phyloP scores from a whole-genome alignment of 2,797 vertebrate genomes.

The Pangasius larnaudii region DNA sequence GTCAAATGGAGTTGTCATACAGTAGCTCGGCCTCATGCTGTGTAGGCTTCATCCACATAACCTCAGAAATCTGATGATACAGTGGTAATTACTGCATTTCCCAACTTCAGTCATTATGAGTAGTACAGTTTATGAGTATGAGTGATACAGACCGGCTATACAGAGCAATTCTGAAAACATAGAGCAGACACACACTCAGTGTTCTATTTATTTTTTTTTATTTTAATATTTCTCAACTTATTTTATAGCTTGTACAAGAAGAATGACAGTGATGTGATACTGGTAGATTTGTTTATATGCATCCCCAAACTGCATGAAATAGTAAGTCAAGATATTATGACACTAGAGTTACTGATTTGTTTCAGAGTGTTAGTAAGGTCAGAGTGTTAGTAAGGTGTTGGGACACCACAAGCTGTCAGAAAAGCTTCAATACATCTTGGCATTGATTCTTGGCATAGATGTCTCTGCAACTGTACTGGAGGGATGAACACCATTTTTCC shows the following conservation, averaged over 20 bases:
- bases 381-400: not conserved
- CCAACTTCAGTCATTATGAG: not conserved
- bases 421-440: not conserved
- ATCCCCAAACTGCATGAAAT: not conserved
- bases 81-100: not conserved
- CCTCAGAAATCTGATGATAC: not conserved
- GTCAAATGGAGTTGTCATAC: not conserved
- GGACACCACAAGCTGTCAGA: not conserved
- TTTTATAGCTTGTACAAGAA: not conserved
- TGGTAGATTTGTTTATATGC: not conserved
- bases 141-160: not conserved
- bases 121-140: constrained; percentile 1
- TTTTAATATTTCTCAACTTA: not conserved
- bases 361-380: no score
- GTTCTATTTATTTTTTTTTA: no score
- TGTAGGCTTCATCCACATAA: not conserved
- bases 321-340: not conserved
- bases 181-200: not conserved
- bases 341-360: not conserved
- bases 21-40: constrained; percentile 1
- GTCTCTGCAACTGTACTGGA: not conserved
- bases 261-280: not conserved
- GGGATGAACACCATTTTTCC: not conserved
- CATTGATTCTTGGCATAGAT: not conserved
- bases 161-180: not conserved